Percentiles rank a stretch among this genome's conserved stretches.
phyloP scores from a whole-genome alignment of 2,888 invertebrate genomes.

The Phaedon cochleariae region DNA sequence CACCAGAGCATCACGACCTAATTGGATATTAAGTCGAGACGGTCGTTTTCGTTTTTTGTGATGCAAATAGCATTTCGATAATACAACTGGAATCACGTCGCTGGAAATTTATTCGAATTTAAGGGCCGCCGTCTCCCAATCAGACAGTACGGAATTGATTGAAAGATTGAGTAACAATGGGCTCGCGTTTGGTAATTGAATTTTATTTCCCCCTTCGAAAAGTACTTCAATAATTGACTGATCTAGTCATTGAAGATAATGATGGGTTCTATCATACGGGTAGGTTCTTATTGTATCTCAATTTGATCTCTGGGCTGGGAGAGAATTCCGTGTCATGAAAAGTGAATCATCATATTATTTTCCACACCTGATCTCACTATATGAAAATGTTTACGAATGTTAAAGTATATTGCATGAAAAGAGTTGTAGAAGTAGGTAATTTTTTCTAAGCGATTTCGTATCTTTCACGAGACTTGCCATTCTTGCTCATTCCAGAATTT shows the following conservation, averaged over 20 bases:
- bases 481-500: too few species aligned
- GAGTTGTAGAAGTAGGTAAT: too few species aligned
- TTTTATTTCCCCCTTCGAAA: background rate
- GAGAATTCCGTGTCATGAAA: too few species aligned
- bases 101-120: conserved; percentile 4
- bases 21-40: conserved; percentile 14
- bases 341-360: too few species aligned
- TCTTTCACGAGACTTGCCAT: too few species aligned
- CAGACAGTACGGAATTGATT: conserved; percentile 2
- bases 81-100: conserved; percentile 2
- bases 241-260: background rate
- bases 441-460: too few species aligned
- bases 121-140: background rate
- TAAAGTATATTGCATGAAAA: too few species aligned
- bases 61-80: conserved; percentile 13
- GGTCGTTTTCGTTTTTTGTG: background rate
- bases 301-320: too few species aligned
- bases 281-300: background rate
- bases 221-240: background rate
- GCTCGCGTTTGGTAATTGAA: background rate
- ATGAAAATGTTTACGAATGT: too few species aligned
- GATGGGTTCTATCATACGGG: background rate
- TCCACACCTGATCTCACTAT: too few species aligned
- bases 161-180: conserved; percentile 2
- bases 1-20: conserved; percentile 2